A percentile compares a stretch with the other conserved stretches of the same genome.
These are phyloP conservation scores for Patella ulyssiponensis DNA, from an alignment of 2,888 invertebrate genomes.

Conservation along the genomic window DNA sequence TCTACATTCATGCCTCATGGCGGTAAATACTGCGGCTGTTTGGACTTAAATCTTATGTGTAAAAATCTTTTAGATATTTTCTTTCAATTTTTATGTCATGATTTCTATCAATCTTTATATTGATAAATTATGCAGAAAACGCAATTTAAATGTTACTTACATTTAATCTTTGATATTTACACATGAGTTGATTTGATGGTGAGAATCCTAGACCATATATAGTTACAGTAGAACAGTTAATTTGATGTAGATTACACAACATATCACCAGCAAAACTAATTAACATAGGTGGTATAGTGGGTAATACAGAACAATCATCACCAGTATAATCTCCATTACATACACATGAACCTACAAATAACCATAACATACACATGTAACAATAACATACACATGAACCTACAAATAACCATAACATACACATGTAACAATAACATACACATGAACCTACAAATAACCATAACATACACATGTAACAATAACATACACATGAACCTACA, in stretches of 20 bases:
- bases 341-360: conserved; percentile 40
- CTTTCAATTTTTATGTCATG: too few relatives aligned
- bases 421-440: too few relatives aligned
- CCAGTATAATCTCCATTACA: conserved; percentile 39
- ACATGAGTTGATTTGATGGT: not conserved
- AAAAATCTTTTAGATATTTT: too few relatives aligned
- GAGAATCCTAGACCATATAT: conserved; percentile 39
- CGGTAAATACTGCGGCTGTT: too few relatives aligned
- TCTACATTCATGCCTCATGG: too few relatives aligned
- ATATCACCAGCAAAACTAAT: conserved; percentile 26
- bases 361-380: too few relatives aligned
- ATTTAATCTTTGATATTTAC: not conserved
- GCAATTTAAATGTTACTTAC: conserved; percentile 9
- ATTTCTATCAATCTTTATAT: too few relatives aligned
- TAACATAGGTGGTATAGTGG: conserved; percentile 32
- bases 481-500: too few relatives aligned
- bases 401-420: too few relatives aligned
- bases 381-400: not conserved
- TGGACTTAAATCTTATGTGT: too few relatives aligned
- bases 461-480: not conserved
- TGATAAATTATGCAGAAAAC: too few relatives aligned
- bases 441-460: too few relatives aligned
- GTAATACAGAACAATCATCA: conserved; percentile 38
- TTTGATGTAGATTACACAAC: conserved; percentile 39
- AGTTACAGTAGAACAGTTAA: conserved; percentile 38